Conservation (phyloP, 1,140 invertebrate genomes). For the Pseudomyrmex flavicornis region DNA sequence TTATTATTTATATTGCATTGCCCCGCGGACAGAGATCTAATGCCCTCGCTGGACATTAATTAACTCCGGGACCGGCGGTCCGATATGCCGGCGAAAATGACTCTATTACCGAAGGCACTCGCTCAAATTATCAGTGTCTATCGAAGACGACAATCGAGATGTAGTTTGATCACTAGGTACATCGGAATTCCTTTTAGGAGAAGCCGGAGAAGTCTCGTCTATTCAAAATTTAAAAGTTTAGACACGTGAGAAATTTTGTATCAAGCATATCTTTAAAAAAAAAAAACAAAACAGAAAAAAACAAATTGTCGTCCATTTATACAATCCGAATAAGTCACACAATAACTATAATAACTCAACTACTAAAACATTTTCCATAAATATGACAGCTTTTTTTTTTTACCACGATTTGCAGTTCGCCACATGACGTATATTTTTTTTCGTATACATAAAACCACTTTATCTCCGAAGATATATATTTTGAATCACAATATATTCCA, state of each 20-base stretch:
- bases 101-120: slow-evolving; percentile 78
- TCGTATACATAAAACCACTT: not conserved
- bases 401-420: not conserved
- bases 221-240: too few relatives aligned
- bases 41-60: slow-evolving; percentile 76
- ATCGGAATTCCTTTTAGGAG: too few relatives aligned
- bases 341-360: slow-evolving; percentile 4
- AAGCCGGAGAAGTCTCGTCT: too few relatives aligned
- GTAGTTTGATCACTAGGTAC: not conserved
- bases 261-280: not conserved
- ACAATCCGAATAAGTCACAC: not conserved
- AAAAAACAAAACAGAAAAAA: too few relatives aligned
- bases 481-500: slow-evolving; percentile 7
- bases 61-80: slow-evolving; percentile 69
- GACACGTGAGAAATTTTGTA: not conserved
- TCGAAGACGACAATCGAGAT: not conserved
- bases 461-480: slow-evolving; percentile 12
- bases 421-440: not conserved
- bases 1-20: slow-evolving; percentile 83
- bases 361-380: slow-evolving; percentile 8
- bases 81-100: slow-evolving; percentile 78
- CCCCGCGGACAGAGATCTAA: slow-evolving; percentile 69
- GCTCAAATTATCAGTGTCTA: slow-evolving; percentile 7
- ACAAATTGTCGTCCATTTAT: not conserved
- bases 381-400: not conserved